These are phyloP conservation scores for Hydropsyche betteni DNA, from an alignment of 2,888 invertebrate genomes.

Conservation along the genomic window DNA sequence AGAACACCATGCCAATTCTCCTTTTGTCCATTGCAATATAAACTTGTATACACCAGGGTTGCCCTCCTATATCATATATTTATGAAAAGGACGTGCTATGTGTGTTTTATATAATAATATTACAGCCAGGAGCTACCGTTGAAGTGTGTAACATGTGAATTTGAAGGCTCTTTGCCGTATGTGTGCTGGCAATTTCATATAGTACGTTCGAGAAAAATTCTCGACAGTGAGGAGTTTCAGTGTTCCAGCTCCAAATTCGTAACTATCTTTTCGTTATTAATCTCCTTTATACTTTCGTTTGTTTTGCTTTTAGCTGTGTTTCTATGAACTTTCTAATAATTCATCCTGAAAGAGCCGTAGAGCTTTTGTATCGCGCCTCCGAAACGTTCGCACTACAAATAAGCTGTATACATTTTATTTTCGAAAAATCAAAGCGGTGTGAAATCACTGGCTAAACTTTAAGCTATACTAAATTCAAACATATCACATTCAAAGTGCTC, in stretches of 20 bases:
- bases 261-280: constrained; percentile 14
- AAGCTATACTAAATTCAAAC: no score
- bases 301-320: constrained; percentile 2
- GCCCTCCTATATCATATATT: no score
- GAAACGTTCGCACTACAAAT: no score
- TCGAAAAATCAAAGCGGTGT: no score
- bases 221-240: background rate
- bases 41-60: background rate
- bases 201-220: no score
- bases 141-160: background rate
- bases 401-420: no score
- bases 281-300: constrained; percentile 16
- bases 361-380: background rate
- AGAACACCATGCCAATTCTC: background rate
- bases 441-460: no score
- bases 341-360: constrained; percentile 9
- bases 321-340: constrained; percentile 12
- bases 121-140: no score
- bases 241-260: background rate
- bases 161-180: background rate
- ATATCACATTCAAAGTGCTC: no score
- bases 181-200: no score
- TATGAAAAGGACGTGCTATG: no score
- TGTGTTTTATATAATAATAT: no score
- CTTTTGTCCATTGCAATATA: background rate